Percentiles rank a stretch among this genome's conserved stretches.
Conservation (phyloP, 1,140 invertebrate species). For the Hydropsyche tenuis region DNA sequence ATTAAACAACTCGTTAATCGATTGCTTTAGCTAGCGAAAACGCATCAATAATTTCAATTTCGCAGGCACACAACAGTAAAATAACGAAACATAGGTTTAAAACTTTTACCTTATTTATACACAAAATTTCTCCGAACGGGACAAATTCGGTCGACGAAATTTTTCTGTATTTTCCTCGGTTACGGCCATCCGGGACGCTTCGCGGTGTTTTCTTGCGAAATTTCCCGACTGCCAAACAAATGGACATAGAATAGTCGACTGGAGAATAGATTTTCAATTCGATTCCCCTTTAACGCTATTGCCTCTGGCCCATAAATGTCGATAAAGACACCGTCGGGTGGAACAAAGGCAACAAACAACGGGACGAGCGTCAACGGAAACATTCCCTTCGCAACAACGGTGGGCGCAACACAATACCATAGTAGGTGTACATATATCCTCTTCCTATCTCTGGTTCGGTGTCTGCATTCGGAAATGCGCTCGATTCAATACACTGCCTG, state of each 20-base stretch:
- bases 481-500: no score
- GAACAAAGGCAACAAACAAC: slow-evolving; percentile 27
- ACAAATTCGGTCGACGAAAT: neutral
- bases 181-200: neutral
- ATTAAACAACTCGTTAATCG: no score
- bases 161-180: slow-evolving; percentile 2
- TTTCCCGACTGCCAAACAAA: slow-evolving; percentile 16
- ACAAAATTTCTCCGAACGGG: no score
- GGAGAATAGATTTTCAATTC: slow-evolving; percentile 29
- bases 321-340: slow-evolving; percentile 21
- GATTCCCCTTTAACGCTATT: slow-evolving; percentile 27
- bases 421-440: no score
- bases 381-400: slow-evolving; percentile 6
- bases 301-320: slow-evolving; percentile 24
- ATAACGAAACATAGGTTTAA: no score
- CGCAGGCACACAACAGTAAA: no score
- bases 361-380: slow-evolving; percentile 19
- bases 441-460: no score
- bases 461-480: no score
- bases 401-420: no score
- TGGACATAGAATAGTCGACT: slow-evolving; percentile 21
- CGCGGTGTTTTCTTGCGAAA: slow-evolving; percentile 1
- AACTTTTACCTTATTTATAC: no score
- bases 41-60: no score
- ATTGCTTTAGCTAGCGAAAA: no score